Evolutionary conservation across 2,113 vertebrate genomes (phyloP).

Genomic region (Chlorocebus sabaeus): DNA sequence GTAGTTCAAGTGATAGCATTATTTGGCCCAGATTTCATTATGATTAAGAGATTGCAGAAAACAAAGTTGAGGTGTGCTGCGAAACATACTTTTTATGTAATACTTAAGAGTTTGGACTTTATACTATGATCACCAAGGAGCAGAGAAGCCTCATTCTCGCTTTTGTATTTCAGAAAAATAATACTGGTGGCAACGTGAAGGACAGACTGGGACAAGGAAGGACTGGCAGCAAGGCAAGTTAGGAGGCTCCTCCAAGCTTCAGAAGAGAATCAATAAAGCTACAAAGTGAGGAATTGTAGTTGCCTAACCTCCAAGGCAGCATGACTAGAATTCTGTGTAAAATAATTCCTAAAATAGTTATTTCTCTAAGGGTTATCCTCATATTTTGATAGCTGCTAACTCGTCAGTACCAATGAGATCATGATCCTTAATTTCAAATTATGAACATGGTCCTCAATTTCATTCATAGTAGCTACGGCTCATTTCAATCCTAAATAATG

Average conservation of each 20-base stretch:
- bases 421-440: background rate
- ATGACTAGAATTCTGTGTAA: background rate
- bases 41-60: background rate
- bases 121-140: background rate
- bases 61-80: background rate
- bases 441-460: background rate
- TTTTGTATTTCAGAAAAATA: slow-evolving; percentile 2
- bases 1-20: background rate
- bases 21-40: background rate
- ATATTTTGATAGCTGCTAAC: background rate
- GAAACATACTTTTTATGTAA: background rate
- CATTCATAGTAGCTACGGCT: background rate
- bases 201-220: background rate
- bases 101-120: background rate
- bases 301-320: background rate
- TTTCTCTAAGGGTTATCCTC: background rate
- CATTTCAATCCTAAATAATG: background rate
- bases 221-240: background rate
- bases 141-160: background rate
- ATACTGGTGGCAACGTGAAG: background rate
- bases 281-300: background rate
- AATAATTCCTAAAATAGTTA: background rate
- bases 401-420: background rate
- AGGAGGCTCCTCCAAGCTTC: background rate
- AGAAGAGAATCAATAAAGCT: background rate